Evolutionary conservation across 2,888 invertebrate genomes (phyloP).

Genomic region (Scaptomyza parva): DNA sequence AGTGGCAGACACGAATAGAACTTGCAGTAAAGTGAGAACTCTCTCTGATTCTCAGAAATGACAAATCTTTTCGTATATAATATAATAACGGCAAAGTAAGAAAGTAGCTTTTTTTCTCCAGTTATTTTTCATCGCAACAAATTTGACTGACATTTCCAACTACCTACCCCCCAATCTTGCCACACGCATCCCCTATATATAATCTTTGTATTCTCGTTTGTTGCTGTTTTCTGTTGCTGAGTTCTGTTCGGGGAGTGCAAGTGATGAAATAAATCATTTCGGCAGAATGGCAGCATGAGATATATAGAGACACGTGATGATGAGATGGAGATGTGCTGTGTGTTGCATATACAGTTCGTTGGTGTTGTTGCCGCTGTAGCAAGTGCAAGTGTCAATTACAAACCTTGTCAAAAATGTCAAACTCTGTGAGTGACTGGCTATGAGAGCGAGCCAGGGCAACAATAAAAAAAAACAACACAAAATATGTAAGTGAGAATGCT

Average conservation of each 20-base stretch:
- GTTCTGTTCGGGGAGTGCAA: conserved; percentile 63
- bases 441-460: conserved; percentile 23
- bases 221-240: not conserved
- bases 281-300: conserved; percentile 48
- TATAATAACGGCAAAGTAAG: conserved; percentile 35
- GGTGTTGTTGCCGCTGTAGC: conserved; percentile 49
- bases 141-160: conserved; percentile 46
- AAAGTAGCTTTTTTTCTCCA: conserved; percentile 37
- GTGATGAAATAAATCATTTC: conserved; percentile 83
- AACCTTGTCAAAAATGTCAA: conserved; percentile 83
- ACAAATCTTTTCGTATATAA: conserved; percentile 45
- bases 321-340: conserved; percentile 60
- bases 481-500: conserved; percentile 7
- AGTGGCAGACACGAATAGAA: no score
- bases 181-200: not conserved
- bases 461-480: conserved; percentile 5
- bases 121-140: conserved; percentile 38
- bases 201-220: conserved; percentile 13
- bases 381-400: conserved; percentile 83
- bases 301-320: conserved; percentile 59
- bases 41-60: no score
- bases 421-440: conserved; percentile 71
- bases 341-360: conserved; percentile 22
- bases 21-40: not conserved
- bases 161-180: not conserved